Conservation (phyloP, 35 echinoderm and acorn worm species). For the Holothuria glaberrima region DNA sequence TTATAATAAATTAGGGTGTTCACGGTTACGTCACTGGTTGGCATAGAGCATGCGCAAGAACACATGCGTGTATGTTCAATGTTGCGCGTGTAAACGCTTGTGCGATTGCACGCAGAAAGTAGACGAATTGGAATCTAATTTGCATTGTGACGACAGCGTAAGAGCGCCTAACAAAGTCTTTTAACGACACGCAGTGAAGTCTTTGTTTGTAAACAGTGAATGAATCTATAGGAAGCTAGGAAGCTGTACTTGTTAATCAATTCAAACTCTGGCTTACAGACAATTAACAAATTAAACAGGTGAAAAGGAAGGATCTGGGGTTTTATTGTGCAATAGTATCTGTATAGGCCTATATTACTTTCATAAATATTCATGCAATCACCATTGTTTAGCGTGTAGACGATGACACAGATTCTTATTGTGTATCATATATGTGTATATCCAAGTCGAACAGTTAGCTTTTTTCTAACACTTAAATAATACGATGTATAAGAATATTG, state of each 20-base stretch:
- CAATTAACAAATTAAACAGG: neutral
- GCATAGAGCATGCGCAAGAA: too few relatives aligned
- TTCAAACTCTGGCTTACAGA: neutral
- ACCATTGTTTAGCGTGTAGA: slow-evolving; percentile 11
- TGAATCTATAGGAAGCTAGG: neutral
- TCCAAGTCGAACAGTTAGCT: slow-evolving; percentile 20
- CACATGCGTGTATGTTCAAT: too few relatives aligned
- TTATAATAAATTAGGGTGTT: too few relatives aligned
- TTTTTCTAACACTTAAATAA: slow-evolving; percentile 15
- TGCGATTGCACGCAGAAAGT: too few relatives aligned
- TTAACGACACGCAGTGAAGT: too few relatives aligned
- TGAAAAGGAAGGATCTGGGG: neutral
- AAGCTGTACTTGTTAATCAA: too few relatives aligned
- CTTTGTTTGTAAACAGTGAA: neutral
- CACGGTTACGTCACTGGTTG: too few relatives aligned
- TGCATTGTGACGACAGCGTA: too few relatives aligned
- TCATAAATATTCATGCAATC: neutral
- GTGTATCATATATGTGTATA: slow-evolving; percentile 42
- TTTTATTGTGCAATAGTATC: neutral
- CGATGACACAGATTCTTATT: slow-evolving; percentile 14
- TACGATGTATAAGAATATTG: slow-evolving; percentile 4
- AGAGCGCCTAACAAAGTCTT: too few relatives aligned
- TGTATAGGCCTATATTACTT: neutral
- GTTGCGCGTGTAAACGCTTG: too few relatives aligned
- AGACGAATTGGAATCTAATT: too few relatives aligned